These are phyloP conservation scores for Bungarus multicinctus DNA, from an alignment of 2,113 vertebrate genomes.

Conservation along the genomic window DNA sequence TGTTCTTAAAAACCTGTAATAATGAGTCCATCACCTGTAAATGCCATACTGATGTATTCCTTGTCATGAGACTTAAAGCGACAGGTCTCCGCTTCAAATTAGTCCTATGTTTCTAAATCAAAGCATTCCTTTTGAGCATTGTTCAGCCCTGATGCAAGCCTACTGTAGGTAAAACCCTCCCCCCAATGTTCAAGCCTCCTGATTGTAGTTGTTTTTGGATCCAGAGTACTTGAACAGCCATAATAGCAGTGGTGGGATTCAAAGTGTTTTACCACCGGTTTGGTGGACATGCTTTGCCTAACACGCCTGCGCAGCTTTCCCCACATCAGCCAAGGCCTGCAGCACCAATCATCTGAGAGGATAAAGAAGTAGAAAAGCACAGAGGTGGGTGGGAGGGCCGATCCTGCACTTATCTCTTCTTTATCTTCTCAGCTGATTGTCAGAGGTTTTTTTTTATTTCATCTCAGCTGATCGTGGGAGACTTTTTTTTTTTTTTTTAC, in stretches of 20 bases:
- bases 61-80: not conserved
- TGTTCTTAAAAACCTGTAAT: not conserved
- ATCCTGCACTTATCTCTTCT: too few species aligned
- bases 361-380: too few species aligned
- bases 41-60: not conserved
- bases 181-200: not conserved
- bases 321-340: too few species aligned
- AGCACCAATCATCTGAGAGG: too few species aligned
- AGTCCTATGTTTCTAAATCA: not conserved
- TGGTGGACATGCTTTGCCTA: too few species aligned
- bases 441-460: too few species aligned
- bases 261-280: too few species aligned
- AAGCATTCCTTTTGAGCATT: not conserved
- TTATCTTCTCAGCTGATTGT: too few species aligned
- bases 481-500: too few species aligned
- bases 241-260: not conserved
- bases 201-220: not conserved
- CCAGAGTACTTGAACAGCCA: not conserved
- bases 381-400: too few species aligned
- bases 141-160: not conserved
- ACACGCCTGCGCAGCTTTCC: too few species aligned
- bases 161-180: not conserved
- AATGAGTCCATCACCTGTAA: not conserved
- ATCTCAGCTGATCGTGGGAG: too few species aligned
- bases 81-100: not conserved